These are phyloP conservation scores for Momotus momota DNA, from an alignment of 2,797 vertebrate genomes.

Conservation along the genomic window DNA sequence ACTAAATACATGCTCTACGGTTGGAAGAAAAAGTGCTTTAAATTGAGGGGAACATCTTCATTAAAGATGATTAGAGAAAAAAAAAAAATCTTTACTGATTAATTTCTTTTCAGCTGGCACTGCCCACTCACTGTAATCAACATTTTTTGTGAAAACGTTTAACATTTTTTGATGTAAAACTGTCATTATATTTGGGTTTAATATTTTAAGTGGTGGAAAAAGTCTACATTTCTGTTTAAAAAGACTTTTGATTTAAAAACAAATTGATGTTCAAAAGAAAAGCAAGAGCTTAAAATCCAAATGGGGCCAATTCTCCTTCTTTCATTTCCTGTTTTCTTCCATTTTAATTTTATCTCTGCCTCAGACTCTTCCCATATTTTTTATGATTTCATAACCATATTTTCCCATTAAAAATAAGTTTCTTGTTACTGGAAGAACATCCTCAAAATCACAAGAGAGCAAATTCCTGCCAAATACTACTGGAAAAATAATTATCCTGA, in stretches of 20 bases:
- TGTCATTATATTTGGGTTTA: background rate
- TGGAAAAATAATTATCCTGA: constrained; percentile 30
- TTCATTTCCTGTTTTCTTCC: constrained; percentile 58
- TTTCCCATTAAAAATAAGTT: constrained; percentile 23
- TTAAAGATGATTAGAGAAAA: background rate
- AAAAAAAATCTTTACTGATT: background rate
- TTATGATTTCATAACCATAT: constrained; percentile 40
- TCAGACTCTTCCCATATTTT: constrained; percentile 26
- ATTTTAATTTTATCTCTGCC: constrained; percentile 46
- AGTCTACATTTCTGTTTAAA: background rate
- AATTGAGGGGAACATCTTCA: background rate
- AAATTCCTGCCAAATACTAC: background rate
- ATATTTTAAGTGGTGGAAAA: background rate
- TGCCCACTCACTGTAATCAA: background rate
- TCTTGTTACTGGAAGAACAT: constrained; percentile 33
- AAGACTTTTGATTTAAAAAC: background rate
- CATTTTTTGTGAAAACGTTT: constrained; percentile 7
- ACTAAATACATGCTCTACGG: background rate
- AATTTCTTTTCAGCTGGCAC: background rate
- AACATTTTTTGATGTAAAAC: background rate
- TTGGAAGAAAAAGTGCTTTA: background rate
- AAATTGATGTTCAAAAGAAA: background rate
- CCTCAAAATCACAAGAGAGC: constrained; percentile 33
- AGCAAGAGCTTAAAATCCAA: constrained; percentile 17
- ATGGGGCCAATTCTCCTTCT: background rate